Evolutionary conservation across 1,140 invertebrate genomes (phyloP).

Genomic region (Leptinotarsa lineolata): DNA sequence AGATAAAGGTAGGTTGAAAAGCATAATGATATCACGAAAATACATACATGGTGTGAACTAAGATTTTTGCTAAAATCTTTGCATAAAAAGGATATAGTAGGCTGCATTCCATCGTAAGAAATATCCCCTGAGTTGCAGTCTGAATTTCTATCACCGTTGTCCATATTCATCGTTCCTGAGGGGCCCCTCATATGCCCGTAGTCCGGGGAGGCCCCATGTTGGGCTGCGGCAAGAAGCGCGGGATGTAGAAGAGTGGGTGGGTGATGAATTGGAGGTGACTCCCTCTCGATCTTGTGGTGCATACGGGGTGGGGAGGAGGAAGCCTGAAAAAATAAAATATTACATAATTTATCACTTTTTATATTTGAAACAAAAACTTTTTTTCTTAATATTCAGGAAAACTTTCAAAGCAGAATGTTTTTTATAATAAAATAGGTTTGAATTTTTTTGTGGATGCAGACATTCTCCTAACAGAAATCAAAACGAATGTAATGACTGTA

Average conservation of each 20-base stretch:
- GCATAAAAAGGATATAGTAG: conserved; percentile 91
- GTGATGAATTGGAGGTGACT: conserved; percentile 79
- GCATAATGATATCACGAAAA: background rate
- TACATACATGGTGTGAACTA: conserved; percentile 44
- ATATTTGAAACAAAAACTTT: background rate
- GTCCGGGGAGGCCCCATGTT: conserved; percentile 75
- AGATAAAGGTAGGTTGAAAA: too few relatives aligned
- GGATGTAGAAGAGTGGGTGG: conserved; percentile 79
- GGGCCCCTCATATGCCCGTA: conserved; percentile 68
- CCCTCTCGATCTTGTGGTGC: conserved; percentile 69
- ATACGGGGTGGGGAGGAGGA: conserved; percentile 59
- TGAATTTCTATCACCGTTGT: conserved; percentile 80
- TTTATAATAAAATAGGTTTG: too few relatives aligned
- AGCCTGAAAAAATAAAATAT: conserved; percentile 47
- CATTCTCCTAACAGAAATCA: too few relatives aligned
- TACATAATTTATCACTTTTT: background rate
- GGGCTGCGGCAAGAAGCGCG: conserved; percentile 76
- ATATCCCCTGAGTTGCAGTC: conserved; percentile 88
- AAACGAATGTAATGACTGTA: too few relatives aligned
- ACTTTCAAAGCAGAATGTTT: too few relatives aligned
- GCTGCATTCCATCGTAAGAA: conserved; percentile 86
- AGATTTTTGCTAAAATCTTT: conserved; percentile 49
- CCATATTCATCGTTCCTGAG: conserved; percentile 64
- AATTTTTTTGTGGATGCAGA: too few relatives aligned
- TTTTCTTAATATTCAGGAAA: too few relatives aligned